These are phyloP conservation scores for Diploptera punctata DNA, from an alignment of 2,888 invertebrate genomes.

Conservation along the genomic window DNA sequence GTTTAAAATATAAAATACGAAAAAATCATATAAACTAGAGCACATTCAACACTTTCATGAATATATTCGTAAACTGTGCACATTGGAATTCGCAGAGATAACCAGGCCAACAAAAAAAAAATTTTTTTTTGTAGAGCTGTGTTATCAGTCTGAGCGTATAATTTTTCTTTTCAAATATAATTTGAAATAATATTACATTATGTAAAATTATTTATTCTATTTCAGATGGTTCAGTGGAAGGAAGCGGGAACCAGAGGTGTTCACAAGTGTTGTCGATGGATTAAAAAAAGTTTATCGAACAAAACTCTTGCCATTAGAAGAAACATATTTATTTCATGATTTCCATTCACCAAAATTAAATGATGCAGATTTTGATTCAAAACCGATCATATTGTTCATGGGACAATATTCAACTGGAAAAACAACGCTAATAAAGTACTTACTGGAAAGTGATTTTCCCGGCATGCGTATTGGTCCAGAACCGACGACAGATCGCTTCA, in stretches of 20 bases:
- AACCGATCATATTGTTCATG: constrained; percentile 96
- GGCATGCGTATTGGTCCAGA: constrained; percentile 98
- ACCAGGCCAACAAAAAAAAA: too few relatives aligned
- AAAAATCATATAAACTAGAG: too few relatives aligned
- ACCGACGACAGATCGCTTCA: constrained; percentile 97
- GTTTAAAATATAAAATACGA: too few relatives aligned
- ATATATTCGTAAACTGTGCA: too few relatives aligned
- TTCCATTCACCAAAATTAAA: constrained; percentile 94
- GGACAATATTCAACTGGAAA: constrained; percentile 99
- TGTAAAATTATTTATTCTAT: too few relatives aligned
- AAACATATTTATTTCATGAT: constrained; percentile 91
- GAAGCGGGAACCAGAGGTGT: constrained; percentile 53
- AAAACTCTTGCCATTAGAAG: constrained; percentile 89
- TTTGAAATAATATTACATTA: too few relatives aligned
- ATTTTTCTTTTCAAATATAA: too few relatives aligned
- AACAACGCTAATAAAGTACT: constrained; percentile 93
- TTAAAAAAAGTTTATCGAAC: constrained; percentile 92
- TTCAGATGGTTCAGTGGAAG: not conserved
- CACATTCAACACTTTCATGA: too few relatives aligned
- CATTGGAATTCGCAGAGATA: too few relatives aligned
- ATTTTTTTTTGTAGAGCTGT: too few relatives aligned
- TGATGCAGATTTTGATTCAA: constrained; percentile 98
- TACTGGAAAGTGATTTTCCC: constrained; percentile 93
- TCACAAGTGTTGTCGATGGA: constrained; percentile 90
- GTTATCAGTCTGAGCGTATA: too few relatives aligned